phyloP scores from a whole-genome alignment of 2,797 vertebrate species.

The Australoheros facetus region DNA sequence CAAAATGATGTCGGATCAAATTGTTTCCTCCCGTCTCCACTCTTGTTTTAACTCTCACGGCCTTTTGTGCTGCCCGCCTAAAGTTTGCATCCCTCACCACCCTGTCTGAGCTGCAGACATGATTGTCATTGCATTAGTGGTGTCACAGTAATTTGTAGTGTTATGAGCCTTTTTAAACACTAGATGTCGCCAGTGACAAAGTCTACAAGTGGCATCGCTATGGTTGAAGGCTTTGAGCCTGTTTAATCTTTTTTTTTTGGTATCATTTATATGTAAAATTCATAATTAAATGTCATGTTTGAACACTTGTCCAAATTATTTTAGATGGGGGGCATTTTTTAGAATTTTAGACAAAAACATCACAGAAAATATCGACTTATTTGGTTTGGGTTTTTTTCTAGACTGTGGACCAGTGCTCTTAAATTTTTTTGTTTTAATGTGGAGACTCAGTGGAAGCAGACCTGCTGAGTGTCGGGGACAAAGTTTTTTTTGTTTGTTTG shows the following conservation, averaged over 20 bases:
- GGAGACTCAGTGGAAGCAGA: constrained; percentile 14
- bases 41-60: neutral
- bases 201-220: constrained; percentile 10
- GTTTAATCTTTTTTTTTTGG: neutral
- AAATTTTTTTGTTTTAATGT: constrained; percentile 16
- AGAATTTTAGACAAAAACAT: constrained; percentile 10
- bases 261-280: neutral
- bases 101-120: constrained; percentile 11
- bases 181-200: constrained; percentile 59
- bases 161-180: constrained; percentile 43
- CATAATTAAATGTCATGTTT: constrained; percentile 16
- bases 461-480: neutral
- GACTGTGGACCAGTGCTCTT: constrained; percentile 50
- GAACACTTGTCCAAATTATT: constrained; percentile 2
- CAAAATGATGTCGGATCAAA: constrained; percentile 25
- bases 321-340: neutral
- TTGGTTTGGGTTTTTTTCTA: neutral
- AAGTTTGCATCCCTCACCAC: constrained; percentile 33
- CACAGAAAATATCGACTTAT: neutral
- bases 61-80: constrained; percentile 8
- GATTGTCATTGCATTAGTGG: constrained; percentile 10
- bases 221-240: constrained; percentile 33
- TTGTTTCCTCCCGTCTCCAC: neutral
- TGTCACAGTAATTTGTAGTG: neutral
- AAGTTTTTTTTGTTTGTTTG: constrained; percentile 6